A percentile compares a stretch with the other conserved stretches of the same genome.
phyloP scores from a whole-genome alignment of 2,888 invertebrate genomes.

The Crematogaster levior region DNA sequence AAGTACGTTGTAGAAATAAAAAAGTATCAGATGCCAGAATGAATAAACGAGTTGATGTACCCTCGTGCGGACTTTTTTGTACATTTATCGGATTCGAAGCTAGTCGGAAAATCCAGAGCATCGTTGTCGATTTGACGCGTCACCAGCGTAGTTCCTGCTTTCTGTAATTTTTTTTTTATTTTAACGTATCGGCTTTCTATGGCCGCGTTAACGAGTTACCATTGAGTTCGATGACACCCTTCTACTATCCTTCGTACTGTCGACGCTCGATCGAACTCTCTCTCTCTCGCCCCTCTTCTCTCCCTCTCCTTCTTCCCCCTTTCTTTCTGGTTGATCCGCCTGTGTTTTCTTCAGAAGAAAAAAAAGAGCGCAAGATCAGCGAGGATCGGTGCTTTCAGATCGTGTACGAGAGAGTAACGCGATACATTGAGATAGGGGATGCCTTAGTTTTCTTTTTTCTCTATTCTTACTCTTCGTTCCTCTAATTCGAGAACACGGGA shows the following conservation, averaged over 20 bases:
- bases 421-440: constrained; percentile 30
- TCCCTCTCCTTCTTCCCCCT: constrained; percentile 32
- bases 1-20: neutral
- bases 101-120: constrained; percentile 38
- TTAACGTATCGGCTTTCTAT: constrained; percentile 70
- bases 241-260: constrained; percentile 62
- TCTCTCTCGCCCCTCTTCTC: constrained; percentile 61
- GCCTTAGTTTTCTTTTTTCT: constrained; percentile 34
- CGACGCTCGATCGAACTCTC: constrained; percentile 58
- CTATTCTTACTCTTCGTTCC: constrained; percentile 32
- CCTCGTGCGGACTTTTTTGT: constrained; percentile 42
- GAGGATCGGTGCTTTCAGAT: constrained; percentile 26
- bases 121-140: constrained; percentile 35
- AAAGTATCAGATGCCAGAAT: neutral
- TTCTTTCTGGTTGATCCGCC: too few species aligned
- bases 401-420: constrained; percentile 47
- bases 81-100: constrained; percentile 35
- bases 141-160: constrained; percentile 32
- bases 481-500: constrained; percentile 42
- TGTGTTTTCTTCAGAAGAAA: constrained; percentile 35
- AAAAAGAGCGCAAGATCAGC: constrained; percentile 41
- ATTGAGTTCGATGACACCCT: constrained; percentile 73
- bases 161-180: constrained; percentile 51
- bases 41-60: constrained; percentile 45
- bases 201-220: constrained; percentile 81